These are phyloP conservation scores for Numenius arquata DNA, from an alignment of 2,113 vertebrate species.

Conservation along the genomic window DNA sequence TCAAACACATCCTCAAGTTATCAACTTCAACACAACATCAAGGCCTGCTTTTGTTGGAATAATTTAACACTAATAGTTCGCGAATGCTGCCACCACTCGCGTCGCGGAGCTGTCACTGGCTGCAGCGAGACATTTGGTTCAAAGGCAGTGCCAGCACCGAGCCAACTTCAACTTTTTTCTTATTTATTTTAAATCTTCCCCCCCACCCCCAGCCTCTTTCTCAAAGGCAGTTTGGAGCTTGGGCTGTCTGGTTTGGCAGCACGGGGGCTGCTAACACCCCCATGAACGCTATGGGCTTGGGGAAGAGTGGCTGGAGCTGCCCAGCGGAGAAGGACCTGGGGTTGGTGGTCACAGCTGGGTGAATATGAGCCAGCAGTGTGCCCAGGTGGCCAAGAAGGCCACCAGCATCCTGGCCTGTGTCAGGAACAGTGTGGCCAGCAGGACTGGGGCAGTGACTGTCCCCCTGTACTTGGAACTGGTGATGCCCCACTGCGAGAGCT, in stretches of 20 bases:
- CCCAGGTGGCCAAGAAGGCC: background rate
- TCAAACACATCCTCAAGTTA: conserved; percentile 36
- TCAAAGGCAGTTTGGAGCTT: background rate
- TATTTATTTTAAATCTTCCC: background rate
- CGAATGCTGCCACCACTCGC: background rate
- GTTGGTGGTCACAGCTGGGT: background rate
- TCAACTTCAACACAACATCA: conserved; percentile 32
- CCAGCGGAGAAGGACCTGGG: background rate
- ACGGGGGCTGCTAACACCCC: background rate
- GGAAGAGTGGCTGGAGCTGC: background rate
- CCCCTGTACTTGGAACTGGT: too few species aligned
- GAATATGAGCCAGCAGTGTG: background rate
- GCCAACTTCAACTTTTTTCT: background rate
- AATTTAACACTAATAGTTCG: conserved; percentile 47
- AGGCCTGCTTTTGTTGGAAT: conserved; percentile 47
- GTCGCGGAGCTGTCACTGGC: background rate
- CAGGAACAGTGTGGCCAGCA: background rate
- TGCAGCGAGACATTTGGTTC: background rate
- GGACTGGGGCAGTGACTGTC: background rate
- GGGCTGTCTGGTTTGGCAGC: background rate
- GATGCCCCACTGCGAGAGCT: too few species aligned
- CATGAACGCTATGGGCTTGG: background rate
- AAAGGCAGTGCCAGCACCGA: background rate
- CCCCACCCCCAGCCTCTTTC: background rate
- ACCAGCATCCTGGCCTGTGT: background rate